These are phyloP conservation scores for Amiota communis DNA, from an alignment of 2,888 invertebrate genomes.

Conservation along the genomic window DNA sequence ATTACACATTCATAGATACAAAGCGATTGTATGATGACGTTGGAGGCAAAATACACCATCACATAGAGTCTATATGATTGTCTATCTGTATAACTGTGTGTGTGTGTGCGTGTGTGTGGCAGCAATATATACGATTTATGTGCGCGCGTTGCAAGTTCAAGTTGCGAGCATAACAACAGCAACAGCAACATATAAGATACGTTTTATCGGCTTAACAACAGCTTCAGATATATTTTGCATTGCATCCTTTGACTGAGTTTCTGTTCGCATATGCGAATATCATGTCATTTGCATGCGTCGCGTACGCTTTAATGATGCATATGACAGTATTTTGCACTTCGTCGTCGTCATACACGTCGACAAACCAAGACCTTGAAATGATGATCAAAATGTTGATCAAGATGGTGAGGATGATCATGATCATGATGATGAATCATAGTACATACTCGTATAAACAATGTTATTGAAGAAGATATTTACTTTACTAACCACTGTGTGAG, in stretches of 20 bases:
- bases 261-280: neutral
- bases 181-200: too few relatives aligned
- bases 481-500: too few relatives aligned
- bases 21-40: too few relatives aligned
- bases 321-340: conserved; percentile 66
- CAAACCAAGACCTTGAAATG: conserved; percentile 48
- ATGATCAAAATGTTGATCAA: conserved; percentile 25
- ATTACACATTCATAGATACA: too few relatives aligned
- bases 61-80: too few relatives aligned
- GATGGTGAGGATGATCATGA: conserved; percentile 10
- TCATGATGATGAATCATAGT: too few relatives aligned
- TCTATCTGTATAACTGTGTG: neutral
- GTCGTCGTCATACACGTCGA: conserved; percentile 14
- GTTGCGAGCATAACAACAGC: neutral
- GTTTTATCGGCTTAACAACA: too few relatives aligned
- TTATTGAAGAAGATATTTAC: too few relatives aligned
- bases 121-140: conserved; percentile 12
- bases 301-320: conserved; percentile 68
- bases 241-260: neutral
- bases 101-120: neutral
- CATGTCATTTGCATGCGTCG: conserved; percentile 8
- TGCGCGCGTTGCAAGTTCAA: conserved; percentile 12
- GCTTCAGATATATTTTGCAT: too few relatives aligned
- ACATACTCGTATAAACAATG: too few relatives aligned
- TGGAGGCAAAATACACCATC: too few relatives aligned